Evolutionary conservation across 2,113 vertebrate species (phyloP).

Genomic region (Gambusia holbrooki): DNA sequence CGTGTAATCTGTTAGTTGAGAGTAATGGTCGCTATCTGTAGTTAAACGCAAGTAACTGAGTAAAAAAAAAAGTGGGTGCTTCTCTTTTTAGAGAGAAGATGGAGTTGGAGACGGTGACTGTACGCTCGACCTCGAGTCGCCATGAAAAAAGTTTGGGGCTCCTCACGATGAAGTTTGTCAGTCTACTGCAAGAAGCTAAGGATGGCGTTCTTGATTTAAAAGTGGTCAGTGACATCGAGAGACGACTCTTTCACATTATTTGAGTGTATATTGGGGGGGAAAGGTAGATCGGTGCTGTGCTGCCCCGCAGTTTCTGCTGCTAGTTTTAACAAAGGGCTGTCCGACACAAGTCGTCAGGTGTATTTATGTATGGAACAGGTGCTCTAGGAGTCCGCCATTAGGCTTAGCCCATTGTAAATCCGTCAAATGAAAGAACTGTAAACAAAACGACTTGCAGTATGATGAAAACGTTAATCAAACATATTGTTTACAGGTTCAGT

Average conservation of each 20-base stretch:
- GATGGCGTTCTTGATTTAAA: conserved; percentile 85
- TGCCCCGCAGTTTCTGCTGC: neutral
- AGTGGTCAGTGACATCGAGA: conserved; percentile 78
- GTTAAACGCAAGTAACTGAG: neutral
- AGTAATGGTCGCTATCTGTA: conserved; percentile 1
- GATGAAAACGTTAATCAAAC: no score
- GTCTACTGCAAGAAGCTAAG: conserved; percentile 77
- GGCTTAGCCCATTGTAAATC: no score
- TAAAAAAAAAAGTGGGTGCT: neutral
- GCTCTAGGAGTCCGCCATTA: no score
- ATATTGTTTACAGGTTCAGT: no score
- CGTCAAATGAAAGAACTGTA: no score
- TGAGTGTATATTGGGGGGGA: neutral
- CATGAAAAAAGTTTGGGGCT: conserved; percentile 86
- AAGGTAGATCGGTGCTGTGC: neutral
- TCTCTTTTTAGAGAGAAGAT: conserved; percentile 47
- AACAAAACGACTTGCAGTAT: no score
- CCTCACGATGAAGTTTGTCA: conserved; percentile 83
- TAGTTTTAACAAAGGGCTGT: conserved; percentile 57
- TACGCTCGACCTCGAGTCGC: conserved; percentile 74
- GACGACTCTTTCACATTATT: neutral
- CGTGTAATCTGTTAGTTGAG: neutral
- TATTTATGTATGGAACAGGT: conserved; percentile 56
- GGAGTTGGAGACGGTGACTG: conserved; percentile 69
- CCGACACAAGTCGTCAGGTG: conserved; percentile 51